Evolutionary conservation across 2,888 invertebrate species (phyloP).

Genomic region (Elgonia sp.): DNA sequence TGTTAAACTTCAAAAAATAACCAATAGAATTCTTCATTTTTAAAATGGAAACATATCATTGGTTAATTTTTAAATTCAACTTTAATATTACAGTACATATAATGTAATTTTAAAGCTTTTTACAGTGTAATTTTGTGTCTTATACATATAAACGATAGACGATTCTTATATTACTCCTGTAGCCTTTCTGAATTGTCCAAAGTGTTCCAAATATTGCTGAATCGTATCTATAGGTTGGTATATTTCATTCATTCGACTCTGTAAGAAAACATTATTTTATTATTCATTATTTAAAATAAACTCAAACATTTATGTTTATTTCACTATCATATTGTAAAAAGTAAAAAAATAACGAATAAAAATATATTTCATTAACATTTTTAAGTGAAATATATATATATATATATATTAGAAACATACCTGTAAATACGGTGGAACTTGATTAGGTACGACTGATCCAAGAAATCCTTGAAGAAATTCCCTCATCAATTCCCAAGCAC

Average conservation of each 20-base stretch:
- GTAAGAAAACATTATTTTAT: slow-evolving; percentile 81
- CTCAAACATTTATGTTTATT: background rate
- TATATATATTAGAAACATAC: slow-evolving; percentile 83
- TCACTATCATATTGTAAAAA: slow-evolving; percentile 3
- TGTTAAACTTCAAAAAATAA: too few relatives aligned
- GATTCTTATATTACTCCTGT: slow-evolving; percentile 87
- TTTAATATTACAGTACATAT: too few relatives aligned
- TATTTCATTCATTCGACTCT: slow-evolving; percentile 93
- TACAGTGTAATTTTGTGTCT: too few relatives aligned
- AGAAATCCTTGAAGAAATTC: slow-evolving; percentile 97
- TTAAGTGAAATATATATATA: too few relatives aligned
- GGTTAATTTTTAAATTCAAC: too few relatives aligned
- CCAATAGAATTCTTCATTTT: too few relatives aligned
- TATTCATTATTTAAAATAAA: background rate
- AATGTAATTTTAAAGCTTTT: too few relatives aligned
- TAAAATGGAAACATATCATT: too few relatives aligned
- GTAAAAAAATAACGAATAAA: background rate
- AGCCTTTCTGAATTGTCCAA: slow-evolving; percentile 94
- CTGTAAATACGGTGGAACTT: slow-evolving; percentile 92
- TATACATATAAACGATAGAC: too few relatives aligned
- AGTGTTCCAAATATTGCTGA: slow-evolving; percentile 97
- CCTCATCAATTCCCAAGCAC: slow-evolving; percentile 96
- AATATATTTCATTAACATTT: too few relatives aligned
- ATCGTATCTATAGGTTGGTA: slow-evolving; percentile 97
- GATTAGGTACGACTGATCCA: slow-evolving; percentile 92